Base-by-base conservation (phyloP, 2,888 invertebrate genomes). In the Icerya purchasi region DNA sequence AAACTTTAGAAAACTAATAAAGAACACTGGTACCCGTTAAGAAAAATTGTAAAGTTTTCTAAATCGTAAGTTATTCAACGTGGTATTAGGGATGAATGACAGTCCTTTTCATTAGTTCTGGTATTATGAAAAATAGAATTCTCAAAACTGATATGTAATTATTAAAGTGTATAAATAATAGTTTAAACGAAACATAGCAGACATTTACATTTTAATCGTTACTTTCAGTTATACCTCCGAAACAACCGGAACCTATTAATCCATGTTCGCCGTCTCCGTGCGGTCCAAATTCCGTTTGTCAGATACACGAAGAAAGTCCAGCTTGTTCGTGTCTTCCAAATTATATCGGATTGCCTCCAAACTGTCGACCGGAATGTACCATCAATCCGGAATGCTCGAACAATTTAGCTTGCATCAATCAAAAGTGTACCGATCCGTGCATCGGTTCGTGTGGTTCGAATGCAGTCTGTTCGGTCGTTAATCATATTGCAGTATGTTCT, bases 361-460 rank as follows among this genome's bases (percentile, higher is more conserved):
- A 69, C 2, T 88, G 87, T 69, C 77, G 86, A 65, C 87, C 87
- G 2, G 86, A 88, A 72, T 87, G 87, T 71, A 78, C 84, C 20
- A 72, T 84, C 5, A 86, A 82, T 68, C 72, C 76, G 14, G 86
- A 87, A 66, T 88, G 87, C 70, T 72, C 80, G 36, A 76, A 77
- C 66, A 75, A 81, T 68, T 78, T 77, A 68, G 81, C 86, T 62
- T 87, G 86, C 67, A 74, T 79, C 1, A 75, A 76, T 66, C 83
- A 81, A 68, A 85, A 86, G 71, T 89, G 88, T 68, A 69, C 74
- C 53, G 82, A 86, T 69, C 87, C 88, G 56, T 88, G 89, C 66
- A 79, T 82, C 5, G 82, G 82, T 62, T 83, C 83, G 22, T 90
- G 89, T 70, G 88, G 86, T 1, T 70, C 73, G 57, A 83, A 82